Percentiles rank a stretch among this genome's conserved stretches.
Evolutionary conservation across 2,113 vertebrate species (phyloP).

Genomic region (Clupea harengus): DNA sequence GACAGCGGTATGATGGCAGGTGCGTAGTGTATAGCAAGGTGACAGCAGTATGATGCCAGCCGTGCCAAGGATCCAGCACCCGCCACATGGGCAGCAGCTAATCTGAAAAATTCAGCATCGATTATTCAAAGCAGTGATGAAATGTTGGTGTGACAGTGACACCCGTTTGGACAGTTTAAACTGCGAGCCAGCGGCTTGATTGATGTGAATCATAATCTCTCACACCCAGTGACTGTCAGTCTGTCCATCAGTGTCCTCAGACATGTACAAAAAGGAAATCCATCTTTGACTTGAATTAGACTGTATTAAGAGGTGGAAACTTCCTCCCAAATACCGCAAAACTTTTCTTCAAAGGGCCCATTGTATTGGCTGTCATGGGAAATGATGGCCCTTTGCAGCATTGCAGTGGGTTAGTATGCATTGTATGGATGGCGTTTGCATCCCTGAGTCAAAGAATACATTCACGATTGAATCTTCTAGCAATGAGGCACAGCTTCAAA

Average conservation of each 20-base stretch:
- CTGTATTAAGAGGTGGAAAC: not conserved
- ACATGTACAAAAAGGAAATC: not conserved
- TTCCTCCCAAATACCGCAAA: not conserved
- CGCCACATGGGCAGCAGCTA: not conserved
- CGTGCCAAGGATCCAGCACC: not conserved
- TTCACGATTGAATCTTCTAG: not conserved
- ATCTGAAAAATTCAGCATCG: slow-evolving; percentile 8
- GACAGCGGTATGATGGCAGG: not conserved
- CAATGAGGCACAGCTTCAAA: no score
- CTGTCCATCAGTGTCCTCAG: not conserved
- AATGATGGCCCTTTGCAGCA: not conserved
- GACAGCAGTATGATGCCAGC: not conserved
- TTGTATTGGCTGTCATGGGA: not conserved
- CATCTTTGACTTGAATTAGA: not conserved
- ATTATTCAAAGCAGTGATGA: slow-evolving; percentile 10
- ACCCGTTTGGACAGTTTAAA: not conserved
- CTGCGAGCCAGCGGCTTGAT: not conserved
- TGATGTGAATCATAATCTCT: not conserved
- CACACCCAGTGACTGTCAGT: not conserved
- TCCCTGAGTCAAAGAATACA: not conserved
- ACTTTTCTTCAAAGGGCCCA: not conserved
- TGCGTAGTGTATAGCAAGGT: no score
- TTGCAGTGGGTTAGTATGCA: not conserved
- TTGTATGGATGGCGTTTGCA: not conserved
- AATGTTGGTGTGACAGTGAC: not conserved